Base-by-base conservation (phyloP, 2,113 vertebrate species). In the Campylorhamphus procurvoides region DNA sequence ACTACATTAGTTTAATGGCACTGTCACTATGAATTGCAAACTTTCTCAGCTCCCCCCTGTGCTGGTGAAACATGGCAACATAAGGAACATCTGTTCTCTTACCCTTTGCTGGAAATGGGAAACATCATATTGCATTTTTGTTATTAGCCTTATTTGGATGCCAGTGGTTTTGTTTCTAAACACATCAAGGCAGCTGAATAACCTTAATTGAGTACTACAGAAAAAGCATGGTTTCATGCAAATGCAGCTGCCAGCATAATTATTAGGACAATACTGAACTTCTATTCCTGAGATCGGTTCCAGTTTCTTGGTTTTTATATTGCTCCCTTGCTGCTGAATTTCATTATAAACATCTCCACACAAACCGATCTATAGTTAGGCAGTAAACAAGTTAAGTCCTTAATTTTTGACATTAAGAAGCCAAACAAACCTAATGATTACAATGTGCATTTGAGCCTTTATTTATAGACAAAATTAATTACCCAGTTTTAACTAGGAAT, bases 111-210 rank as follows among this genome's bases (percentile, higher is more conserved):
- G 92, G 85, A 96, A 97, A 97, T 95, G 96, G 87, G 94, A 95
- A 96, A 58, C 90, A 95, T 94, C 87, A 80, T 92, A 94, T 63
- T 96, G 95, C 93, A 94, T 95, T 94, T 97, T 95, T 96, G 96
- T 92, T 96, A 97, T 96, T 96, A 97, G 91, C 90, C 92, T 96
- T 95, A 95, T 96, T 96, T 96, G 95, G 97, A 97, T 96, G 96
- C 96, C 96, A 95, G 93, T 93, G 93, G 95, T 95, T 97, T 96
- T 97, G 96, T 95, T 96, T 96, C 96, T 97, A 94, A 97, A 95
- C 94, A 94, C 96, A 95, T 95, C 93, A 95, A 96, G 86, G 93
- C 94, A 79, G 83, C 85, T 96, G 91, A 87, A 97, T 95, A 97
- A 97, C 83, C 94, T 94, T 97, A 97, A 96, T 96, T 96, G 95